phyloP scores from a whole-genome alignment of 2,797 vertebrate species.

The Sparidentex hasta region DNA sequence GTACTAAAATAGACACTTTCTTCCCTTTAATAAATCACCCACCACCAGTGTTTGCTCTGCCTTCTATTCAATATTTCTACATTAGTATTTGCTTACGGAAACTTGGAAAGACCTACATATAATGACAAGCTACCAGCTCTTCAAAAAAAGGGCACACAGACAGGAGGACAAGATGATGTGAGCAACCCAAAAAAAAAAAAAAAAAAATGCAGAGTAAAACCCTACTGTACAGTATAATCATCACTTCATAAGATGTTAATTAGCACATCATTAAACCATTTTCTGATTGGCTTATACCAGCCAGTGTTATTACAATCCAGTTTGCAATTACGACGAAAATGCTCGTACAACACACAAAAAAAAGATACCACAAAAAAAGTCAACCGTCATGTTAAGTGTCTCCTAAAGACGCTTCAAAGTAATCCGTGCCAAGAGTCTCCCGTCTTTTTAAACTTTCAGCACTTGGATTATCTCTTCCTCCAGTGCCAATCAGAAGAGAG shows the following conservation, averaged over 20 bases:
- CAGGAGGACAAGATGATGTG: constrained; percentile 32
- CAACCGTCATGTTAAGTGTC: neutral
- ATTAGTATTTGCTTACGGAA: constrained; percentile 57
- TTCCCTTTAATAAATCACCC: constrained; percentile 65
- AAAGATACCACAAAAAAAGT: constrained; percentile 6
- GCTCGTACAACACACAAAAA: neutral
- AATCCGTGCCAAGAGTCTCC: constrained; percentile 8
- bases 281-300: neutral
- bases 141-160: constrained; percentile 53
- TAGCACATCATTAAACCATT: neutral
- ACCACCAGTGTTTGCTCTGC: constrained; percentile 49
- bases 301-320: neutral
- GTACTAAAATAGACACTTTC: constrained; percentile 65
- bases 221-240: neutral
- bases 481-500: constrained; percentile 36
- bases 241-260: neutral
- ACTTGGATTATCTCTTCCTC: neutral
- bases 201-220: neutral
- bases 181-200: constrained; percentile 12
- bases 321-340: neutral
- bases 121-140: constrained; percentile 68
- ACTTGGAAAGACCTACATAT: constrained; percentile 58
- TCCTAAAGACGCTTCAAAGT: constrained; percentile 1
- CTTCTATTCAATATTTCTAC: constrained; percentile 41
- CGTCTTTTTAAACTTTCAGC: constrained; percentile 2